Base-by-base conservation (phyloP, 2,797 vertebrate genomes). In the Neosilurus mollespiculum region DNA sequence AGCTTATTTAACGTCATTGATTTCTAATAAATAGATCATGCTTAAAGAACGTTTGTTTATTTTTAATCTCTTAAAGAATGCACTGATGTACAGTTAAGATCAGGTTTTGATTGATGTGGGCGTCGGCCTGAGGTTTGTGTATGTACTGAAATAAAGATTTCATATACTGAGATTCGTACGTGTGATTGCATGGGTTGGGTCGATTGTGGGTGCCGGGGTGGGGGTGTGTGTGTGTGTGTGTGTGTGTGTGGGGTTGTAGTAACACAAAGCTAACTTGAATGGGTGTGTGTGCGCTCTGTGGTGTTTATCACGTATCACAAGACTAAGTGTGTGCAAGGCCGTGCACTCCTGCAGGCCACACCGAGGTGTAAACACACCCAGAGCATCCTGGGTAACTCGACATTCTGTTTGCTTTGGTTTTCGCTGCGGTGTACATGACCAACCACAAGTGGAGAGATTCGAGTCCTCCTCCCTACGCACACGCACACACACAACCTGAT, bases 111-210 rank as follows among this genome's bases (percentile, higher is more conserved):
- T 80, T 78, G 80, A 84, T 87, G 78, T 84, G 72, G 72, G 84
- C 69, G 65, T 82, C 51, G 83, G 30, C 65, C 18, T 85, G 86
- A 58, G 72, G 72, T 84, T 66, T 64, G 90, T 92, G 87, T 88
- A 70, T 84, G 85, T 91, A 91, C 85, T 89, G 85, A 93, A 94
- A 94, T 94, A 94, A 94, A 94, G 89, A 89, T 90, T 87, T 86
- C 66, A 54, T 86, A 72, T 51, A 72, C 61, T 20, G 59, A 81
- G 85, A 86, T 86, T 83, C 54, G 34, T 86, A 58, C 66, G 64
- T 67, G 81, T 73, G 83, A 69, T 43, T 80, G 83, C 81, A 61
- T 86, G 85, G 81, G 75, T 65, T 78, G 61, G 77, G 77, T 65
- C 43, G 61, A 18, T 78, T 37, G 43, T 49, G 76, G 18, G 59